Conservation (phyloP, 2,797 vertebrate species). For the Acanthis flammea region DNA sequence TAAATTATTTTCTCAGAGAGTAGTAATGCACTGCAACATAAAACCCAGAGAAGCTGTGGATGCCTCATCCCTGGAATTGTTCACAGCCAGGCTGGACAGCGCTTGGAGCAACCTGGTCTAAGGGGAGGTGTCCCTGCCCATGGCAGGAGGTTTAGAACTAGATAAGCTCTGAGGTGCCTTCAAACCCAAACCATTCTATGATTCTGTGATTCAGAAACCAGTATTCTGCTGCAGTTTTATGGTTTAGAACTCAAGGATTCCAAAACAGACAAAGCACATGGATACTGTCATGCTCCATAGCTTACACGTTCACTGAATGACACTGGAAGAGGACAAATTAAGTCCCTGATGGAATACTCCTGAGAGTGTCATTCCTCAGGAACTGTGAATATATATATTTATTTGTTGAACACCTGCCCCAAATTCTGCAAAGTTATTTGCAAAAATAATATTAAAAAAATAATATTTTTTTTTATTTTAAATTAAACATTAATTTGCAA, state of each 20-base stretch:
- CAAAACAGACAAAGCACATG: not conserved
- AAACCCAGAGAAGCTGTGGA: not conserved
- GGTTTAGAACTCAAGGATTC: not conserved
- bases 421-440: not conserved
- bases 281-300: not conserved
- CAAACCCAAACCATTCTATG: not conserved
- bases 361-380: not conserved
- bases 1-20: not conserved
- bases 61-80: not conserved
- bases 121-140: not conserved
- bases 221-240: not conserved
- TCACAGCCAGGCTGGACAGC: not conserved
- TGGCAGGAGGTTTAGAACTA: not conserved
- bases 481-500: not conserved
- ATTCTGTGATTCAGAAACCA: not conserved
- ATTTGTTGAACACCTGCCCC: not conserved
- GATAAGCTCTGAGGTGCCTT: not conserved
- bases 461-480: not conserved
- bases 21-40: not conserved
- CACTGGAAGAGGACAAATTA: not conserved
- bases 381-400: not conserved
- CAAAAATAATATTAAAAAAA: not conserved
- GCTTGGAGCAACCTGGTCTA: not conserved
- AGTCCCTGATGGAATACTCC: not conserved
- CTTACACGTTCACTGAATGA: not conserved